Conservation (phyloP, 2,113 vertebrate species). For the Erythrocercus mccallii region DNA sequence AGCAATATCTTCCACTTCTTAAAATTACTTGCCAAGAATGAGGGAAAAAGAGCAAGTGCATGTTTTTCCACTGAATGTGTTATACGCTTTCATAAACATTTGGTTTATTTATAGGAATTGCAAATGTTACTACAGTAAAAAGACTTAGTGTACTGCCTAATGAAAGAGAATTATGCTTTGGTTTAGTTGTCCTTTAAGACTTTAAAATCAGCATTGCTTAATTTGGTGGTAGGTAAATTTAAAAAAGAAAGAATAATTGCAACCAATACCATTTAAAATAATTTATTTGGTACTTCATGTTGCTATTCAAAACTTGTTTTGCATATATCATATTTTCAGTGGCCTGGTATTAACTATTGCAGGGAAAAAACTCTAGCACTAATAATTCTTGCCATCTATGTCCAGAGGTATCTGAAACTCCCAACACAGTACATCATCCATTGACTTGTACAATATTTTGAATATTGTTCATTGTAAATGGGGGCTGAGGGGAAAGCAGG, state of each 20-base stretch:
- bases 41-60: constrained; percentile 59
- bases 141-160: constrained; percentile 1
- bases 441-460: constrained; percentile 52
- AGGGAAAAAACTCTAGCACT: constrained; percentile 52
- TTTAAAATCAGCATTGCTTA: constrained; percentile 69
- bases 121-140: constrained; percentile 44
- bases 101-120: constrained; percentile 53
- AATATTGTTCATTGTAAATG: background rate
- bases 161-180: constrained; percentile 48
- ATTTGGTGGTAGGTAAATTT: constrained; percentile 68
- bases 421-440: constrained; percentile 56
- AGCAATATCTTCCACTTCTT: constrained; percentile 67
- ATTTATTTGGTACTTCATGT: constrained; percentile 61
- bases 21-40: constrained; percentile 50
- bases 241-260: constrained; percentile 18
- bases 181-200: constrained; percentile 75
- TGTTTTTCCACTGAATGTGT: constrained; percentile 58
- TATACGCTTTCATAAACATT: constrained; percentile 48
- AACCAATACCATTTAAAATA: constrained; percentile 60
- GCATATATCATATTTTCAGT: constrained; percentile 58
- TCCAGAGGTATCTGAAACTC: constrained; percentile 42
- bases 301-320: constrained; percentile 55
- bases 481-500: background rate
- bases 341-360: constrained; percentile 66
- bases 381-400: constrained; percentile 63